phyloP scores from a whole-genome alignment of 1,140 invertebrate species.

The Paralvinella palmiformis region DNA sequence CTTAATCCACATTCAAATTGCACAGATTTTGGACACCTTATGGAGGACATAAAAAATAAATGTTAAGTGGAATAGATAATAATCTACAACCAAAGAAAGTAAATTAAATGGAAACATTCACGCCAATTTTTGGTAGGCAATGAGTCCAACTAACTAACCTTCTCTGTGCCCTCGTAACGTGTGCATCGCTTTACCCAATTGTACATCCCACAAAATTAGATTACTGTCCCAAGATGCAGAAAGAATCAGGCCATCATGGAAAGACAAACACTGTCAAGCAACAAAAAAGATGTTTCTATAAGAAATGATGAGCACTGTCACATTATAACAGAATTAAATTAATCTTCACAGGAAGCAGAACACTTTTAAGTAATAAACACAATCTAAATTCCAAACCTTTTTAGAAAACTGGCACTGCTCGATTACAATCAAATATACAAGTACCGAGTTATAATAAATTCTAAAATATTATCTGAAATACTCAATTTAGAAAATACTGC shows the following conservation, averaged over 20 bases:
- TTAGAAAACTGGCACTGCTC: too few relatives aligned
- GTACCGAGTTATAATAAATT: too few relatives aligned
- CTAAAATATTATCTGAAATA: too few relatives aligned
- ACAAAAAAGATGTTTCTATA: too few relatives aligned
- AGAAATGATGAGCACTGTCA: too few relatives aligned
- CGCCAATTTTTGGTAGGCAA: background rate
- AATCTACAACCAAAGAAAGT: background rate
- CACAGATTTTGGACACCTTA: background rate
- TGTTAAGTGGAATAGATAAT: background rate
- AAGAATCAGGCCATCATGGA: conserved; percentile 22
- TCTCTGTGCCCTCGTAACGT: conserved; percentile 34
- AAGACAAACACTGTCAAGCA: conserved; percentile 34
- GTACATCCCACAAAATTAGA: conserved; percentile 33
- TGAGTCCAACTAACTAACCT: too few relatives aligned
- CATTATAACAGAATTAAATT: too few relatives aligned
- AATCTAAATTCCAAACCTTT: too few relatives aligned
- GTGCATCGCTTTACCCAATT: conserved; percentile 21
- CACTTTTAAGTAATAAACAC: too few relatives aligned
- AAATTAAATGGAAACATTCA: background rate
- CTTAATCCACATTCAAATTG: background rate
- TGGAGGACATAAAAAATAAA: background rate
- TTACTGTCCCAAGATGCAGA: conserved; percentile 38
- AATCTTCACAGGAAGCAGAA: too few relatives aligned
- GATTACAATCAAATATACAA: too few relatives aligned
- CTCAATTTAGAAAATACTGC: too few relatives aligned